A percentile compares a stretch with the other conserved stretches of the same genome.
phyloP scores from a whole-genome alignment of 2,888 invertebrate species.

The Tortricodes alternella region DNA sequence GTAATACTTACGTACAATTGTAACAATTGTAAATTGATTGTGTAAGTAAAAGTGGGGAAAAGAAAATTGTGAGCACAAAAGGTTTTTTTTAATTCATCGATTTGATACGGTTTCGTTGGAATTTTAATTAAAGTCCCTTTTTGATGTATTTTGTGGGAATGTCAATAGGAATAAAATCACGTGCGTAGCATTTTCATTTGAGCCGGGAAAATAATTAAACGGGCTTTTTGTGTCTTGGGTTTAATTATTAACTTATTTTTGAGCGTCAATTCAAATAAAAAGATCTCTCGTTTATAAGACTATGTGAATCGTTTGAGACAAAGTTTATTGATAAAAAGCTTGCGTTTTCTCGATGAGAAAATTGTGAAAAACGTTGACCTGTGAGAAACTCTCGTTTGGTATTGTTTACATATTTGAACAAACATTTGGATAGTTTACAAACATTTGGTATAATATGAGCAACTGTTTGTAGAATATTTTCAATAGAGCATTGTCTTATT shows the following conservation, averaged over 20 bases:
- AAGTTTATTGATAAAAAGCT: conserved; percentile 31
- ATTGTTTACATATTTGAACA: conserved; percentile 27
- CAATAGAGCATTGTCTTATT: conserved; percentile 12
- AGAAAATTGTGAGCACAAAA: conserved; percentile 30
- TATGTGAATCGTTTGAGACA: neutral
- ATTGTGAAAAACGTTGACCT: conserved; percentile 3
- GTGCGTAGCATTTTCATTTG: conserved; percentile 8
- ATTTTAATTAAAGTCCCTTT: conserved; percentile 20
- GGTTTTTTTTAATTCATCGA: conserved; percentile 34
- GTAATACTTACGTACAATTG: conserved; percentile 32
- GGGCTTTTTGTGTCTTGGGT: conserved; percentile 5
- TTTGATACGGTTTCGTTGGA: conserved; percentile 32
- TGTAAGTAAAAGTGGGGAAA: conserved; percentile 42
- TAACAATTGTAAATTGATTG: conserved; percentile 34
- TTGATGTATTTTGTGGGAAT: neutral
- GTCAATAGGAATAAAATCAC: conserved; percentile 4
- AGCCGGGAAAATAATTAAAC: conserved; percentile 7
- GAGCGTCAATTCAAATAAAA: neutral
- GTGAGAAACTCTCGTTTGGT: neutral
- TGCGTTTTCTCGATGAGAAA: neutral
- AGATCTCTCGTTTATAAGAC: neutral
- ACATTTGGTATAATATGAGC: conserved; percentile 35
- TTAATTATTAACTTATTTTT: neutral
- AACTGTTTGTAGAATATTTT: conserved; percentile 1
- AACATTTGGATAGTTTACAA: conserved; percentile 44